phyloP scores from a whole-genome alignment of 2,113 vertebrate species.

The Xiphophorus hellerii region DNA sequence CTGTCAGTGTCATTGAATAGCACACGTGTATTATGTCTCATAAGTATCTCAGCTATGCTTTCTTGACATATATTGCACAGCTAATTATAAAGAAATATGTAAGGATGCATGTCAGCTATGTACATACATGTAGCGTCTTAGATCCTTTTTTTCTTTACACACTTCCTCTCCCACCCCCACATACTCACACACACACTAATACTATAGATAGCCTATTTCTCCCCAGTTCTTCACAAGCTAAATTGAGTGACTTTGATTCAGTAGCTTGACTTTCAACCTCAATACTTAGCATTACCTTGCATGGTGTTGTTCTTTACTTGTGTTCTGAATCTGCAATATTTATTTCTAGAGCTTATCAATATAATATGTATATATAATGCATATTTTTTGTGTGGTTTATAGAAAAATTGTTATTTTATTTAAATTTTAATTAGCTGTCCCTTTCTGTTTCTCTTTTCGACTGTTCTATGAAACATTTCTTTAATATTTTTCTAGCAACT shows the following conservation, averaged over 20 bases:
- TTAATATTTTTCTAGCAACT: too few relatives aligned
- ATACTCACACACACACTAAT: conserved; percentile 7
- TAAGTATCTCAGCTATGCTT: conserved; percentile 53
- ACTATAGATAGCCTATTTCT: conserved; percentile 56
- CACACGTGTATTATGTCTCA: conserved; percentile 48
- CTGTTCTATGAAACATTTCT: too few relatives aligned
- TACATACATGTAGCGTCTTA: conserved; percentile 40
- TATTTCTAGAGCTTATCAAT: background rate
- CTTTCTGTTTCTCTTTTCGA: too few relatives aligned
- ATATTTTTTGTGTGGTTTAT: too few relatives aligned
- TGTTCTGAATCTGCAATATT: background rate
- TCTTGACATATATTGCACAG: conserved; percentile 36
- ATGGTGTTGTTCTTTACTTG: background rate
- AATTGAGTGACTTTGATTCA: conserved; percentile 60
- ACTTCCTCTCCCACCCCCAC: conserved; percentile 20
- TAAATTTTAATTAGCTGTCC: too few relatives aligned
- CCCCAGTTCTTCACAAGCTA: conserved; percentile 35
- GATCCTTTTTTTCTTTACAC: conserved; percentile 43
- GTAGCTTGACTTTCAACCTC: conserved; percentile 45
- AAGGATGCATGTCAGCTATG: conserved; percentile 55
- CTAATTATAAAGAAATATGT: conserved; percentile 65
- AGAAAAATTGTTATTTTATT: too few relatives aligned
- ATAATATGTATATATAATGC: too few relatives aligned
- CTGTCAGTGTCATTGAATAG: conserved; percentile 13
- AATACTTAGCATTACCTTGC: conserved; percentile 17